These are phyloP conservation scores for Pomatostomus ruficeps DNA, from an alignment of 2,113 vertebrate species.

Conservation along the genomic window DNA sequence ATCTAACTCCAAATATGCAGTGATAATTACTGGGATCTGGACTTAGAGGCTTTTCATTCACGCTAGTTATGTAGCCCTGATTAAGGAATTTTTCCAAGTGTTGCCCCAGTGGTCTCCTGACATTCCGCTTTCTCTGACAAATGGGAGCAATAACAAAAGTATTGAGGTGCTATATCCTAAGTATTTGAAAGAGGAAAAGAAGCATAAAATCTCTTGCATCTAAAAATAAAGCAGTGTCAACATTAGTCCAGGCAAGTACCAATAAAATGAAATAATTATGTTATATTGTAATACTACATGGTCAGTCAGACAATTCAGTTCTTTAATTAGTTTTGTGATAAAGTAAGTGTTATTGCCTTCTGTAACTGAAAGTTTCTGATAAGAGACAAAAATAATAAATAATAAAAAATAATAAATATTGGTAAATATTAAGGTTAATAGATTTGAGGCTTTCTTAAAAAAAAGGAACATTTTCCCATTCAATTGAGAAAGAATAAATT, in stretches of 20 bases:
- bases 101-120: background rate
- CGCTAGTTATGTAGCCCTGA: background rate
- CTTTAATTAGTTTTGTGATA: background rate
- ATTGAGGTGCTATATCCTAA: accelerated
- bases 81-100: background rate
- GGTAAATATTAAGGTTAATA: background rate
- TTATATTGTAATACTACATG: background rate
- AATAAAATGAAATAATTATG: background rate
- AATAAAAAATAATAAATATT: background rate
- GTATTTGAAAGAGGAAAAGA: background rate
- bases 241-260: background rate
- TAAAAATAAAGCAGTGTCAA: background rate
- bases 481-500: background rate
- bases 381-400: background rate
- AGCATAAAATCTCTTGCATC: background rate
- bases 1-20: slow-evolving; percentile 4
- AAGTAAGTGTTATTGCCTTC: background rate
- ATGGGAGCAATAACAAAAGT: background rate
- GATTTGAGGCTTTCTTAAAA: background rate
- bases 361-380: background rate
- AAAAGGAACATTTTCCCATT: background rate
- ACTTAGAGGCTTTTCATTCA: background rate
- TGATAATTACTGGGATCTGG: background rate
- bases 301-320: background rate
- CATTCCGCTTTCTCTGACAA: background rate